phyloP scores from a whole-genome alignment of 2,888 invertebrate species.

The Alentia gelatinosa region DNA sequence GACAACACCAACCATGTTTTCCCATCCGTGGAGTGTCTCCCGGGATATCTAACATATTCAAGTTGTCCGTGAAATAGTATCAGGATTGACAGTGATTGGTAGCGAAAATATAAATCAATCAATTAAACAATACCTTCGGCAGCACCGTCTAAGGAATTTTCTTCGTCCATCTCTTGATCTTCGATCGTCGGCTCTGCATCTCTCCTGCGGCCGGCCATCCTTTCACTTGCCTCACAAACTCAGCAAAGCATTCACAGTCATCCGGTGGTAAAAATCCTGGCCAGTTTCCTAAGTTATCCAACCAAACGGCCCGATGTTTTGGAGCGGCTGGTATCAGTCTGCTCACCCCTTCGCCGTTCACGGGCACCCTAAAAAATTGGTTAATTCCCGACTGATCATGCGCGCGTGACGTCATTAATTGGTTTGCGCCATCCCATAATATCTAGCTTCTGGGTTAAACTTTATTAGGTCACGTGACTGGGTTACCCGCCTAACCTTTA shows the following conservation, averaged over 20 bases:
- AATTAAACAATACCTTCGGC: slow-evolving; percentile 42
- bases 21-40: no score
- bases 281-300: neutral
- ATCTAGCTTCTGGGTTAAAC: neutral
- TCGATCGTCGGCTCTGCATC: slow-evolving; percentile 59
- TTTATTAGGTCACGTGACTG: neutral
- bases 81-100: neutral
- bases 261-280: neutral
- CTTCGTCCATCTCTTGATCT: slow-evolving; percentile 57
- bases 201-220: slow-evolving; percentile 11
- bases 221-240: neutral
- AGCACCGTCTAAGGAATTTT: slow-evolving; percentile 31
- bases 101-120: slow-evolving; percentile 28
- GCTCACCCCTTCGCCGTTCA: neutral
- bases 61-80: neutral
- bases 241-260: neutral
- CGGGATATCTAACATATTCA: neutral
- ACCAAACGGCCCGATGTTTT: neutral
- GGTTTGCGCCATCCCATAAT: slow-evolving; percentile 62
- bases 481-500: neutral
- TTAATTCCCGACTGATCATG: slow-evolving; percentile 60
- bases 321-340: neutral
- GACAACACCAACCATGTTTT: neutral
- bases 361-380: slow-evolving; percentile 50
- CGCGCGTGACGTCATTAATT: slow-evolving; percentile 65